Base-by-base conservation (phyloP, 1,140 invertebrate species). In the Bombus pascuorum region DNA sequence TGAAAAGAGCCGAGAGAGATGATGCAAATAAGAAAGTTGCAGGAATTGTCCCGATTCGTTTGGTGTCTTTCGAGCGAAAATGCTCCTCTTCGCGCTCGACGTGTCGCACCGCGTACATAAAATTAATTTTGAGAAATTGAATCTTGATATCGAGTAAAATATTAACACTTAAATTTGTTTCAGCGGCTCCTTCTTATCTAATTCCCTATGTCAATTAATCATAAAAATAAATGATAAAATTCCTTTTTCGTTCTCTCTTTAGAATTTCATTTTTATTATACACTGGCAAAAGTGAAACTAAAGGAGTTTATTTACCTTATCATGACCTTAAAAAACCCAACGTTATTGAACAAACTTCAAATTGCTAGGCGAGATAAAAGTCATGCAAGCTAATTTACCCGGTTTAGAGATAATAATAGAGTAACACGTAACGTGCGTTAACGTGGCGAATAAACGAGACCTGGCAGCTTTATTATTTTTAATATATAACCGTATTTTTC, bases 391-490 rank as follows among this genome's bases (percentile, higher is more conserved):
- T 83, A 78, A 83, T 68, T 78, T 53, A 32, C 65, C 1, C 12
- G 73, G 59, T 39, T 68, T 25, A 53, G 65, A 42, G 34, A 22
- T 77, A 83, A 83, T 83, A 83, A 77, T 83, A 83, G 81, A 57
- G 42, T n/a, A 15, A 12, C 47, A 47, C 65, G 74, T 77, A 37
- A 83, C 62, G 18, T 34, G 47, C 47, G 47, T 53, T 53, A 53
- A 53, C 47, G 25, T 28, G 9, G 44, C 12, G 44, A n/a, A 77
- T 70, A 59, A 70, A 8, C 28, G 13, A 57, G 15, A 47, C 5
- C 10, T 28, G 2, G 15, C 28, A 32, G 12, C 34, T 32, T 70
- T 32, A 34, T 75, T 34, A 76, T 39, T 47, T 75, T 75, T 42
- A 12, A 83, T 22, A 18, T 66, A 32, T 66, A 75, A 82, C 62